Conservation (phyloP, 2,888 invertebrate species). For the Cephus pulcher region DNA sequence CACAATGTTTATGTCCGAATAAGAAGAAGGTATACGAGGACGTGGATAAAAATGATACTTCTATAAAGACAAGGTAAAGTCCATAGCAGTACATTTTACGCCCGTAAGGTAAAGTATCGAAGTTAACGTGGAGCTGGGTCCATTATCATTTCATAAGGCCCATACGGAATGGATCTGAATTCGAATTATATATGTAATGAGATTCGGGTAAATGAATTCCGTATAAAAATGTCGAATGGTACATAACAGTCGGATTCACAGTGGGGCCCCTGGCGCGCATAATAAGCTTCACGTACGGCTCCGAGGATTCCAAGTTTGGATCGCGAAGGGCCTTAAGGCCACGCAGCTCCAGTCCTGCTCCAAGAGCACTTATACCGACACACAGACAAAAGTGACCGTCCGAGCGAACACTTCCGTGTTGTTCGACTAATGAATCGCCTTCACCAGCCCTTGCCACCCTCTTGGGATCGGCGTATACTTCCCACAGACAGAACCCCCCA, state of each 20-base stretch:
- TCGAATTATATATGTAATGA: background rate
- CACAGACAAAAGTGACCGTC: slow-evolving; percentile 40
- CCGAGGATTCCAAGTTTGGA: slow-evolving; percentile 33
- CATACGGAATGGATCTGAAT: background rate
- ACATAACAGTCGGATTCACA: background rate
- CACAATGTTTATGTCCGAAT: background rate
- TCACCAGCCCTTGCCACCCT: slow-evolving; percentile 30
- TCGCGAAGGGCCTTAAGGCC: slow-evolving; percentile 13
- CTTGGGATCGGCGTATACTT: background rate
- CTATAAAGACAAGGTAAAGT: background rate
- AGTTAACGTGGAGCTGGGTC: background rate
- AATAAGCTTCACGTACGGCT: slow-evolving; percentile 38
- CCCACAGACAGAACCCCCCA: slow-evolving; percentile 1
- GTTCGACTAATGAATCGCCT: slow-evolving; percentile 66
- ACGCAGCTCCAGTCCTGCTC: slow-evolving; percentile 28
- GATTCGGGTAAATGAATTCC: background rate
- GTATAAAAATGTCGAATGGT: background rate
- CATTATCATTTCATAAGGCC: background rate
- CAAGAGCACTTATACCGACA: slow-evolving; percentile 30
- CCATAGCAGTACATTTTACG: background rate
- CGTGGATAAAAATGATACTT: background rate
- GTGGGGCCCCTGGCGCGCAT: slow-evolving; percentile 43
- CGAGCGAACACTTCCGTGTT: slow-evolving; percentile 60
- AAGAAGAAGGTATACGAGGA: background rate
- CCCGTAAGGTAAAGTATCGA: background rate